Evolutionary conservation across 2,797 vertebrate species (phyloP), one percentile per base, ranked within the genome.

Genomic region (Uromys caudimaculatus): DNA sequence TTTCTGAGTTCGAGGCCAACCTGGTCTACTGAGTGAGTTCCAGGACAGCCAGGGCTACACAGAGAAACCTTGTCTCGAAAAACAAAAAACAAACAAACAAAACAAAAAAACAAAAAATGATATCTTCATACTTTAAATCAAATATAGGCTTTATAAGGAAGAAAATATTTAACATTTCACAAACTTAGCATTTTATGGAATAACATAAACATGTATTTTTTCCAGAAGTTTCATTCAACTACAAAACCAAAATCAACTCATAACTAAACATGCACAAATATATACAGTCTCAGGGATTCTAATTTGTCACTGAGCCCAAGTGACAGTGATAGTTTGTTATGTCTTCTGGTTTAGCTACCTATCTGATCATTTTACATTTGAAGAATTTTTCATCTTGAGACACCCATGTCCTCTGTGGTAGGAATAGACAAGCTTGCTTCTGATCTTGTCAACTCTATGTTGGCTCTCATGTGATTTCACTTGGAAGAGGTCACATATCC

Each of bases 231-330:
- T 90, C 23, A 64, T 60, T 82, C 54, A 83, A 4, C 27, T 62
- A 64, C 35, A 75, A 38, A 90, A 95, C 71, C 95, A 85, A 98
- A 97, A 89, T 58, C 50, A 73, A 81, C 32, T 83, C 16, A 32
- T 32, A 81, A 35, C 35, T 85, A 76, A 89, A 91, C 86, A 67
- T 14, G 6, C 32, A 73, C n/a, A 93, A 84, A 71, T n/a, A 47
- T 14, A 41, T 23, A 23, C 11, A 79, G 2, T 19, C 29, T 64
- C 0, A 17, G 44, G 2, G 35, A 81, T 64, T 56, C n/a, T 52
- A 17, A 75, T 41, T 60, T 44, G 11, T 92, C 52, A 62, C 2
- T 17, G 52, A 62, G 19, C 27, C 50, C n/a, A 86, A 50, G 44
- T 71, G 14, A 38, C 6, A 58, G 32, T 41, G 17, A 54, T 69